Conservation (phyloP, 2,113 vertebrate species). For the Turnix velox region DNA sequence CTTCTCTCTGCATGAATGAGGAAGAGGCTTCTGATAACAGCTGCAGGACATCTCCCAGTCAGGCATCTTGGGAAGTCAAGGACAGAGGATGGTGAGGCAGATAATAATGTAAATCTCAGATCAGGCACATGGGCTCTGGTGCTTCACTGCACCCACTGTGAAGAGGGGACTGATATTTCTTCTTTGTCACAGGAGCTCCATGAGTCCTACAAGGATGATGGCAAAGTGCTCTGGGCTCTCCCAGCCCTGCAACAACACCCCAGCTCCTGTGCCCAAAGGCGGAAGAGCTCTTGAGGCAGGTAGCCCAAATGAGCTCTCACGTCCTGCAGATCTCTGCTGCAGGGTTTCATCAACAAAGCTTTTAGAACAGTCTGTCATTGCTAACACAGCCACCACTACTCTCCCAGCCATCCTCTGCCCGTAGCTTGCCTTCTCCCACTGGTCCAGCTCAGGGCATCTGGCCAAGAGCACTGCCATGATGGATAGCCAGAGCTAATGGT, state of each 20-base stretch:
- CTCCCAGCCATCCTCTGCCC: neutral
- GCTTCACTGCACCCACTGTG: neutral
- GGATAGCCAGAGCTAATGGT: neutral
- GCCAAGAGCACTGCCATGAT: neutral
- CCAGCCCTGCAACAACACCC: fast-evolving
- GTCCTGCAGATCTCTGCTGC: fast-evolving
- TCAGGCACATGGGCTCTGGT: neutral
- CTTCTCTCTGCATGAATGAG: neutral
- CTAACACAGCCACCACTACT: fast-evolving
- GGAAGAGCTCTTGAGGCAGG: neutral
- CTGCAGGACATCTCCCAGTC: too few relatives aligned
- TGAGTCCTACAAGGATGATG: fast-evolving
- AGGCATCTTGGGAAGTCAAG: neutral
- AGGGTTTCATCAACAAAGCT: fast-evolving
- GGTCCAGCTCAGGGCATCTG: fast-evolving
- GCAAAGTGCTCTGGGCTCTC: fast-evolving
- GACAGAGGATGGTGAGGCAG: neutral
- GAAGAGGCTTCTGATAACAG: neutral
- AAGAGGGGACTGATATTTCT: neutral
- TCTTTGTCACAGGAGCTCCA: neutral
- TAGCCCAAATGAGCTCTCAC: fast-evolving
- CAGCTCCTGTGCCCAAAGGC: fast-evolving
- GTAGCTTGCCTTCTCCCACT: fast-evolving
- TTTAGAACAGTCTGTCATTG: neutral
- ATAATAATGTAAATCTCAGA: neutral